A percentile compares a stretch with the other conserved stretches of the same genome.
Conservation (phyloP, 1,140 invertebrate genomes). For the Drosophila leontia region DNA sequence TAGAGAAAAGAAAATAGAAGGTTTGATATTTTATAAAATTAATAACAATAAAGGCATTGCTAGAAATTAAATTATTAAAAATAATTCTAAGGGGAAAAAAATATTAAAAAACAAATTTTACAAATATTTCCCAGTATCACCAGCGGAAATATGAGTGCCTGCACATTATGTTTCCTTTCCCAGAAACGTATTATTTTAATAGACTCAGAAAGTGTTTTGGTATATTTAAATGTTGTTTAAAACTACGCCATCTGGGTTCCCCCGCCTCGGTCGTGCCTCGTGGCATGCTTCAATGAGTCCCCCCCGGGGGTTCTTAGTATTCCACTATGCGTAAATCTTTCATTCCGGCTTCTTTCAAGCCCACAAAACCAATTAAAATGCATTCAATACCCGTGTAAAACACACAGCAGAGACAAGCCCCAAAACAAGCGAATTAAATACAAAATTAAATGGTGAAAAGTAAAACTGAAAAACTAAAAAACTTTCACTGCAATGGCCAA, state of each 20-base stretch:
- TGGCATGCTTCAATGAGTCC: slow-evolving; percentile 41
- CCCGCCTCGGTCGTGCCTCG: slow-evolving; percentile 23
- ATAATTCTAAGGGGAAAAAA: not conserved
- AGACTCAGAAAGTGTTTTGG: not conserved
- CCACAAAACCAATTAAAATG: slow-evolving; percentile 75
- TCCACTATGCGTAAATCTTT: slow-evolving; percentile 49
- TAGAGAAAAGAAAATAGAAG: too few relatives aligned
- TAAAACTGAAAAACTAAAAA: slow-evolving; percentile 37
- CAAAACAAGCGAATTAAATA: slow-evolving; percentile 54
- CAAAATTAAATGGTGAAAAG: slow-evolving; percentile 43
- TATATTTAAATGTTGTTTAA: not conserved
- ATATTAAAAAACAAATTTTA: not conserved
- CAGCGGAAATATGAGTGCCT: not conserved
- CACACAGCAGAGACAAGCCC: slow-evolving; percentile 39
- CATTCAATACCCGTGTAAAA: slow-evolving; percentile 69
- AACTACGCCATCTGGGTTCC: slow-evolving; percentile 1
- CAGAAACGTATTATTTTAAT: slow-evolving; percentile 5
- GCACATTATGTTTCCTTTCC: not conserved
- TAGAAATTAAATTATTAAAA: not conserved
- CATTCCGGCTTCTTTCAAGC: slow-evolving; percentile 57
- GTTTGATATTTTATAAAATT: not conserved
- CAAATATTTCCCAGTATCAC: not conserved
- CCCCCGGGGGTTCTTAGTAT: slow-evolving; percentile 10
- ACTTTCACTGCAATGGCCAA: slow-evolving; percentile 70
- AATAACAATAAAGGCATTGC: not conserved